Base-by-base conservation (phyloP, 2,797 vertebrate species). In the Acipenser transmontanus region DNA sequence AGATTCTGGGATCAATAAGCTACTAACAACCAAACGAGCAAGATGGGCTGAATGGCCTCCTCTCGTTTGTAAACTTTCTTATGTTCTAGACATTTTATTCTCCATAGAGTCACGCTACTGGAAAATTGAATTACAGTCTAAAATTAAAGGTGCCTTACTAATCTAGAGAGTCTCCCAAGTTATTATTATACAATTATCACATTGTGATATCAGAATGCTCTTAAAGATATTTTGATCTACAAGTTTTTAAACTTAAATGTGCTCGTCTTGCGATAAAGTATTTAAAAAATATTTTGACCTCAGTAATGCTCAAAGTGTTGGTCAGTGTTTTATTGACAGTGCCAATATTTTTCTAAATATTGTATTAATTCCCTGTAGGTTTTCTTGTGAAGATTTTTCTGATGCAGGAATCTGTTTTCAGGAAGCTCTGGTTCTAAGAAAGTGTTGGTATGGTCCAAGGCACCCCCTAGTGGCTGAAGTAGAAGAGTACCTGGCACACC, bases 401-500 rank as follows among this genome's bases (percentile, higher is more conserved):
- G 0, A 59, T 8, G 66, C 68, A 59, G 72, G 79, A 80, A 47
- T 17, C 1, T 78, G 76, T 69, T 68, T 83, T 13, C 13, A 66
- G 65, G 73, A 74, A 66, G 78, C 75, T 13, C 76, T 81, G 62
- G 47, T 7, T 66, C 72, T 68, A 62, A 72, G 72, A 59, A 76
- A 59, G 17, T 20, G 70, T 70, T 82, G 82, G 50, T 77, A 77
- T 57, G 74, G 76, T 0, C 66, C 73, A 61, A 75, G 71, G 47
- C 78, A 74, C 72, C 69, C 68, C 70, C 74, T 77, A 62, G 77
- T 76, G 70, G 84, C 76, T 79, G 82, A 82, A 69, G 68, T 74
- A 54, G 76, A 81, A 67, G 78, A 84, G 64, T 66, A 76, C 63
- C 78, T 87, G 68, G 81, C 80, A 64, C 81, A 82, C 69, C 65